Conservation (phyloP, 2,113 vertebrate genomes). For the Fukomys damarensis region DNA sequence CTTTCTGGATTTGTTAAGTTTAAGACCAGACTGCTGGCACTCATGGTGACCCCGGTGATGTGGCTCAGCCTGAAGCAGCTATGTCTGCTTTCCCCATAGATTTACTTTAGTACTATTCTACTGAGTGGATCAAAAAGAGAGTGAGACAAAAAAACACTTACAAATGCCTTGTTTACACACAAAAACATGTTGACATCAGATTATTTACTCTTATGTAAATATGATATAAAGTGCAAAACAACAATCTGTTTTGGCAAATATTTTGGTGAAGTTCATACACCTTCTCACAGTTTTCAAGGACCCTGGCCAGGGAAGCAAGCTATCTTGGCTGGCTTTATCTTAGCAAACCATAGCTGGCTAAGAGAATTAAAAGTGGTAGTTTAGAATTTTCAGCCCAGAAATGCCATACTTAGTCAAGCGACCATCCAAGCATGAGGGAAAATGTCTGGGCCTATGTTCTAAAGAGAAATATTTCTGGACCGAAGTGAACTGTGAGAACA, state of each 20-base stretch:
- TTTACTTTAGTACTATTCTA: conserved; percentile 45
- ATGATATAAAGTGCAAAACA: conserved; percentile 2
- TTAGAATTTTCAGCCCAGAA: conserved; percentile 34
- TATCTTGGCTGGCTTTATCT: conserved; percentile 16
- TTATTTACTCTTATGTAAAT: conserved; percentile 54
- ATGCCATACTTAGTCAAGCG: not conserved
- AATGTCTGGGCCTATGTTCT: not conserved
- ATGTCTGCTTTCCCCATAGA: conserved; percentile 42
- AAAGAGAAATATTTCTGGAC: conserved; percentile 18
- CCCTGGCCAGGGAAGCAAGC: not conserved
- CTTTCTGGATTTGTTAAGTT: conserved; percentile 70
- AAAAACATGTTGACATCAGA: not conserved
- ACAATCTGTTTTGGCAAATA: not conserved
- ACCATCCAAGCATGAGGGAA: not conserved
- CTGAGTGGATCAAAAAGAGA: conserved; percentile 46
- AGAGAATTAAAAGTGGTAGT: conserved; percentile 25
- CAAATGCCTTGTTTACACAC: not conserved
- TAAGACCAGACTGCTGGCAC: conserved; percentile 60
- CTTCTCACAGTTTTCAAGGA: not conserved
- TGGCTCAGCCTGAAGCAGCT: conserved; percentile 51
- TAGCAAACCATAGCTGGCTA: not conserved
- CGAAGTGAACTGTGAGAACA: not conserved
- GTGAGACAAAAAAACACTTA: not conserved
- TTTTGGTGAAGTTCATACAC: conserved; percentile 24
- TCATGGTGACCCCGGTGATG: conserved; percentile 71